Conservation (phyloP, 2,888 invertebrate species). For the Eurytoma adleriae region DNA sequence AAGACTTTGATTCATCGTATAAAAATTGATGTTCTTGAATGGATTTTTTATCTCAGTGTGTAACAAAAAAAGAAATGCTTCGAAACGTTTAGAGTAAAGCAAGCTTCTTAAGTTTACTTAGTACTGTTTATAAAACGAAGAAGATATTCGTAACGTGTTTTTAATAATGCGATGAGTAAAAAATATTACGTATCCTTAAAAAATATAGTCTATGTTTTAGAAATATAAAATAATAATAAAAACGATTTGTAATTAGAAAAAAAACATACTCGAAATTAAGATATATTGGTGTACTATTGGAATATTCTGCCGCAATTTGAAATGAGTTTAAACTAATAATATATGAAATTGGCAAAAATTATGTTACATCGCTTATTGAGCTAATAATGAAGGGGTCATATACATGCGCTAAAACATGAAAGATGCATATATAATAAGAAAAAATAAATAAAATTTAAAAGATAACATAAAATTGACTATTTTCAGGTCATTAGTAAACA, state of each 20-base stretch:
- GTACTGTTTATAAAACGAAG: not conserved
- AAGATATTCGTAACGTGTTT: slow-evolving; percentile 5
- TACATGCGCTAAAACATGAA: slow-evolving; percentile 45
- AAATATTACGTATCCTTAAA: not conserved
- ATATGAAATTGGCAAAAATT: slow-evolving; percentile 19
- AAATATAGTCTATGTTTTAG: slow-evolving; percentile 23
- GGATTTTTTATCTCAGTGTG: slow-evolving; percentile 31
- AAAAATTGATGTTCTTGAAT: slow-evolving; percentile 56
- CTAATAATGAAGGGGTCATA: slow-evolving; percentile 33
- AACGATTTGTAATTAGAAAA: slow-evolving; percentile 2
- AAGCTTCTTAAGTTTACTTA: slow-evolving; percentile 7
- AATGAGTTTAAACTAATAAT: not conserved
- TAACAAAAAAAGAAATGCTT: slow-evolving; percentile 1
- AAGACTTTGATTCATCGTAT: slow-evolving; percentile 26
- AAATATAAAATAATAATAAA: not conserved
- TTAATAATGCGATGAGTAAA: slow-evolving; percentile 5
- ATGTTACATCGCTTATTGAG: slow-evolving; percentile 17
- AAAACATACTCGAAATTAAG: slow-evolving; percentile 11
- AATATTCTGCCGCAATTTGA: slow-evolving; percentile 12
- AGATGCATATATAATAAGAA: slow-evolving; percentile 38
- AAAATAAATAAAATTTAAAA: slow-evolving; percentile 18
- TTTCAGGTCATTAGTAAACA: slow-evolving; percentile 37
- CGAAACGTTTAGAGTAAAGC: not conserved
- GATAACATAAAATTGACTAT: slow-evolving; percentile 9
- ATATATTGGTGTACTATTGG: not conserved